A percentile compares a stretch with the other conserved stretches of the same genome.
Conservation (phyloP, 2,888 invertebrate species). For the Julus scanicus region DNA sequence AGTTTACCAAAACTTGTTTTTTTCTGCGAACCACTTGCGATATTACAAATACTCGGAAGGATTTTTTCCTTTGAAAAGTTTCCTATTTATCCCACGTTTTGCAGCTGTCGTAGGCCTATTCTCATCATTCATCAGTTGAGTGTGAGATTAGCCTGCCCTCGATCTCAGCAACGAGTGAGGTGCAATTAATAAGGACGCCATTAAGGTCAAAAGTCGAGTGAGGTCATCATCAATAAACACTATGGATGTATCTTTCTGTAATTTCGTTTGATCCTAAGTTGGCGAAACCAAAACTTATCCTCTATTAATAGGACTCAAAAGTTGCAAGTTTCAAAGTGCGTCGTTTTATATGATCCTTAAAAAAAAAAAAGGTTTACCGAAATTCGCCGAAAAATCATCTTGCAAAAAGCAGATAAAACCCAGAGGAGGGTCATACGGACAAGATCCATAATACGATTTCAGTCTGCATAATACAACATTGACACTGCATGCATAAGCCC, state of each 20-base stretch:
- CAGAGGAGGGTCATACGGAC: neutral
- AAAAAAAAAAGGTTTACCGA: neutral
- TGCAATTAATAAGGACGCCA: neutral
- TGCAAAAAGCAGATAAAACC: neutral
- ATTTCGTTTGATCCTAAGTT: neutral
- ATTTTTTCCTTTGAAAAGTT: too few relatives aligned
- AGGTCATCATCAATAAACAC: neutral
- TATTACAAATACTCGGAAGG: too few relatives aligned
- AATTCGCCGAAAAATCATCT: neutral
- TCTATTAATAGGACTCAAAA: neutral
- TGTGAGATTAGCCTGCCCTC: neutral
- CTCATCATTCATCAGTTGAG: neutral
- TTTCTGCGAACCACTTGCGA: too few relatives aligned
- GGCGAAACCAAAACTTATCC: neutral
- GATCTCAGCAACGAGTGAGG: neutral
- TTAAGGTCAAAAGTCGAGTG: neutral
- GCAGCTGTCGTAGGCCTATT: neutral
- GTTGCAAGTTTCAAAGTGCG: neutral
- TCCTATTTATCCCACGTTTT: neutral
- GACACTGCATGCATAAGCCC: neutral
- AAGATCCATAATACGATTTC: neutral
- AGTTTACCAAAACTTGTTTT: too few relatives aligned
- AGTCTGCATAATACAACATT: constrained; percentile 1
- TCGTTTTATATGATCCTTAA: neutral
- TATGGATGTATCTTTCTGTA: neutral